phyloP scores from a whole-genome alignment of 1,140 invertebrate genomes.

The Plutomurus gul region DNA sequence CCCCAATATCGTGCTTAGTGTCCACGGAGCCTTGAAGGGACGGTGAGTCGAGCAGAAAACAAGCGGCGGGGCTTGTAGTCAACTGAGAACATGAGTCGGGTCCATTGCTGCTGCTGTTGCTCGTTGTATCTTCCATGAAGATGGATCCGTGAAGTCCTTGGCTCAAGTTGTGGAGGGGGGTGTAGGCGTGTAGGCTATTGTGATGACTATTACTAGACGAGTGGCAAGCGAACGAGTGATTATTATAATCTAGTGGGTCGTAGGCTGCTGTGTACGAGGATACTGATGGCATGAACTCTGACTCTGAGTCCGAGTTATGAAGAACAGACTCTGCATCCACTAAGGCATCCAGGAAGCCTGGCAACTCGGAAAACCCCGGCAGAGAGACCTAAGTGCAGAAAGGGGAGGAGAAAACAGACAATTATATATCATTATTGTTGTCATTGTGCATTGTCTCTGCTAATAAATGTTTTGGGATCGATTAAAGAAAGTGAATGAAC shows the following conservation, averaged over 20 bases:
- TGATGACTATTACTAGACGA: background rate
- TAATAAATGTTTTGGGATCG: too few relatives aligned
- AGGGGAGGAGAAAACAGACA: too few relatives aligned
- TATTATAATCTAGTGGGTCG: slow-evolving; percentile 34
- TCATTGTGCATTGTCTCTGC: too few relatives aligned
- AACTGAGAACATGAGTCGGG: slow-evolving; percentile 37
- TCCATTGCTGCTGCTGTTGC: slow-evolving; percentile 50
- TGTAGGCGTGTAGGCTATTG: background rate
- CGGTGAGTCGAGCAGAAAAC: slow-evolving; percentile 50
- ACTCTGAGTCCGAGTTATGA: slow-evolving; percentile 50
- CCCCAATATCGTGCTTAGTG: slow-evolving; percentile 52
- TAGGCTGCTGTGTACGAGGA: slow-evolving; percentile 34
- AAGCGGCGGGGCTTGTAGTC: slow-evolving; percentile 28
- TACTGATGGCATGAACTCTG: slow-evolving; percentile 44
- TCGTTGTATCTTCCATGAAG: slow-evolving; percentile 52
- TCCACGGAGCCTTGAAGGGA: slow-evolving; percentile 50
- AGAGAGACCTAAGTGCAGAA: slow-evolving; percentile 49
- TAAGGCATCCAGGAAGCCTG: slow-evolving; percentile 53
- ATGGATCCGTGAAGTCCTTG: slow-evolving; percentile 22
- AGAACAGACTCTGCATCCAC: slow-evolving; percentile 52
- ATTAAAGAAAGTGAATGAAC: too few relatives aligned
- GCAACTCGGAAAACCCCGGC: slow-evolving; percentile 52
- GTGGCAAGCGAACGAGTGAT: slow-evolving; percentile 13
- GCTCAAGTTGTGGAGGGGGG: slow-evolving; percentile 27
- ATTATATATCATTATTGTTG: too few relatives aligned